Base-by-base conservation (phyloP, 1,140 invertebrate species). In the Schmidtea mediterranea region DNA sequence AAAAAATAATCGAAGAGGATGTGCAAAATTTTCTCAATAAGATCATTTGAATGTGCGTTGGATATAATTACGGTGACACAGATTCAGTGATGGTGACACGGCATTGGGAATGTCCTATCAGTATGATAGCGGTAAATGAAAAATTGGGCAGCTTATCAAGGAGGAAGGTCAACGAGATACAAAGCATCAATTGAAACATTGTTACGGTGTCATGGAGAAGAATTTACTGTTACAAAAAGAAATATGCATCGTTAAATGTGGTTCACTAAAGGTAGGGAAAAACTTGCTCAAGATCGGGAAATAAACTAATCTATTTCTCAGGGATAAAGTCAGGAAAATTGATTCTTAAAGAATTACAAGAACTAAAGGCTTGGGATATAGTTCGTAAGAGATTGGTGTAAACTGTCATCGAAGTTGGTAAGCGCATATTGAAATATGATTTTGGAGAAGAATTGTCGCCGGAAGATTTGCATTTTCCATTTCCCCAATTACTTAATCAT, bases 11-110 rank as follows among this genome's bases (percentile, higher is more conserved):
- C 36, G 47, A 46, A 51, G 21, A 39, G 43, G 23, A 46, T 2
- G 5, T 41, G 18, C 36, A 2, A 37, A 12, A 13, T 9, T 6
- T 32, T 32, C 26, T 32, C n/a, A 32, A 32, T 32, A 32, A 32
- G 26, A n/a, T 84, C 62, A n/a, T n/a, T n/a, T n/a, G n/a, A n/a
- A n/a, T n/a, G n/a, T n/a, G 77, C 78, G 58, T 78, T 81, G 54
- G 81, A 94, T 55, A 86, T 13, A 84, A 98, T 52, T 99, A 99
- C 62, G 92, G 92, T 21, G 92, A 99, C 62, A 99, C 92, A 0
- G 92, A 99, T 70, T 95, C 87, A 46, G 77, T 98, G 43, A 99
- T 99, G 92, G 86, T 97, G 90, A 95, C 57, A 87, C 84, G 86
- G 89, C 60, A 76, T 74, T 55, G 68, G 73, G 12, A 80, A 94